Conservation (phyloP, 2,113 vertebrate genomes). For the Rhynchomys soricoides region DNA sequence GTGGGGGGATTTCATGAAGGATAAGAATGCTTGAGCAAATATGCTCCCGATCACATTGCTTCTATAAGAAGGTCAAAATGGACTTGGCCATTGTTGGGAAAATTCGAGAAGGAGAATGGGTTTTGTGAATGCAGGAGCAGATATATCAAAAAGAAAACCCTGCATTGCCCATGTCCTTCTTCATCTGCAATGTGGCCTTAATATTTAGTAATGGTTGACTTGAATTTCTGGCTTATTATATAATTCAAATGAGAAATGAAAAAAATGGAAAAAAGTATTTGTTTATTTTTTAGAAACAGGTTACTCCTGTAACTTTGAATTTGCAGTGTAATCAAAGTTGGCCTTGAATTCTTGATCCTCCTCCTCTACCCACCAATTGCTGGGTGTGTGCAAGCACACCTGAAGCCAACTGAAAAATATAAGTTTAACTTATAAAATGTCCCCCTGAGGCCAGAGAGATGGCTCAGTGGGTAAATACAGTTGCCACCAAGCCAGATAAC, state of each 20-base stretch:
- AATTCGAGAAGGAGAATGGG: neutral
- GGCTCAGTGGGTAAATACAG: neutral
- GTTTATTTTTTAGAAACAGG: neutral
- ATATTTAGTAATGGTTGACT: neutral
- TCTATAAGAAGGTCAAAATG: slow-evolving; percentile 24
- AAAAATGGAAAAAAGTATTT: neutral
- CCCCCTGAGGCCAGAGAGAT: neutral
- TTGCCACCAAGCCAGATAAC: neutral
- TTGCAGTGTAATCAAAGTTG: neutral
- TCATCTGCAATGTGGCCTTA: neutral
- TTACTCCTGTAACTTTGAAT: neutral
- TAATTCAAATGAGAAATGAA: slow-evolving; percentile 54
- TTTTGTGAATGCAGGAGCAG: slow-evolving; percentile 6
- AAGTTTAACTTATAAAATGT: slow-evolving; percentile 13
- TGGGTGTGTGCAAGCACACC: neutral
- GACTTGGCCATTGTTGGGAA: neutral
- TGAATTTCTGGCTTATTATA: slow-evolving; percentile 15
- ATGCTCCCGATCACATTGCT: slow-evolving; percentile 53
- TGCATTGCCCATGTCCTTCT: slow-evolving; percentile 27
- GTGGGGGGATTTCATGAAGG: neutral
- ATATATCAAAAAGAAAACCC: slow-evolving; percentile 7
- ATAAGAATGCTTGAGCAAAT: slow-evolving; percentile 21
- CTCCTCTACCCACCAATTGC: neutral
- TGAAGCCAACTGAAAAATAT: neutral
- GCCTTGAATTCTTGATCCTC: neutral